phyloP scores from a whole-genome alignment of 2,797 vertebrate genomes.

The Microcaecilia unicolor region DNA sequence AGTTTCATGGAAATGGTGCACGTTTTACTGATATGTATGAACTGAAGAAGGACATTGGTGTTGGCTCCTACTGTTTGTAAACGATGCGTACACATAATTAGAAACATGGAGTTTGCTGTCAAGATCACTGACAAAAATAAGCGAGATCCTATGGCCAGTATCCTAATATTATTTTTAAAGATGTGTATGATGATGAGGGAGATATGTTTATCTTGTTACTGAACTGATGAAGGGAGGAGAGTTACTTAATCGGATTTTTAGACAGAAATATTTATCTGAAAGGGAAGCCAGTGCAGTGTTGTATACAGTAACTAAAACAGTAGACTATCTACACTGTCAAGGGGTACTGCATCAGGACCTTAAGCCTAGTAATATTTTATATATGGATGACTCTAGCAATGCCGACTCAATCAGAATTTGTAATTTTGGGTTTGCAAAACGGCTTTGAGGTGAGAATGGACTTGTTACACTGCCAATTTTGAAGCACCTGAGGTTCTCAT shows the following conservation, averaged over 20 bases:
- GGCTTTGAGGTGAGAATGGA: constrained; percentile 87
- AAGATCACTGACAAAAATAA: too few relatives aligned
- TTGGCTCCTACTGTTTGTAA: too few relatives aligned
- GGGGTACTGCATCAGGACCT: constrained; percentile 95
- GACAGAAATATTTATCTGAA: constrained; percentile 94
- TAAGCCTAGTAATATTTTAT: constrained; percentile 96
- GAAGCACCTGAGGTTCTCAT: constrained; percentile 97
- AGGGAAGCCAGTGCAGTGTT: constrained; percentile 88
- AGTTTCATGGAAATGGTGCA: too few relatives aligned
- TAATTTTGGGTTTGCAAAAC: constrained; percentile 95
- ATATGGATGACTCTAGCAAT: constrained; percentile 89
- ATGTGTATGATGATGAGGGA: constrained; percentile 92
- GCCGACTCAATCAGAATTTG: constrained; percentile 94
- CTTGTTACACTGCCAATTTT: constrained; percentile 97
- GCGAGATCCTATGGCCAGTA: too few relatives aligned
- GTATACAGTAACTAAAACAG: constrained; percentile 88
- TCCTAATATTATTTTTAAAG: too few relatives aligned
- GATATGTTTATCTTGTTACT: constrained; percentile 86
- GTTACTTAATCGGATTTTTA: constrained; percentile 85
- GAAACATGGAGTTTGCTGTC: too few relatives aligned
- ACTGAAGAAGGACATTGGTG: too few relatives aligned
- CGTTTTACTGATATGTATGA: too few relatives aligned
- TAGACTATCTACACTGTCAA: constrained; percentile 95
- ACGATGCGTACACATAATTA: too few relatives aligned
- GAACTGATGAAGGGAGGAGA: constrained; percentile 97